Evolutionary conservation across 2,113 vertebrate genomes (phyloP).

Genomic region (Chrysochloris asiatica): DNA sequence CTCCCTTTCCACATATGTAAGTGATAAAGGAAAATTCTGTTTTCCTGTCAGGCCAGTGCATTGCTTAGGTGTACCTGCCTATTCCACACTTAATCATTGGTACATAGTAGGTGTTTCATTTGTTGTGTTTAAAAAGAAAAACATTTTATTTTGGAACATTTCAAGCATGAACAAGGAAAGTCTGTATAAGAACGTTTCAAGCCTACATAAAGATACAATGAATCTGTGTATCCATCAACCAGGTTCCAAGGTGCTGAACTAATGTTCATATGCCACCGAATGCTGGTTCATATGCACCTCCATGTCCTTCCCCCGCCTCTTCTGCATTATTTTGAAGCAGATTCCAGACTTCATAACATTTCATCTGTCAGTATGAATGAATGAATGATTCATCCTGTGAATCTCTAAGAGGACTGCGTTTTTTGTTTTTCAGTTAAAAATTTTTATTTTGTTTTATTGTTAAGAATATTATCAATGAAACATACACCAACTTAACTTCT

Average conservation of each 20-base stretch:
- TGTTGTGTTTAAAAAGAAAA: slow-evolving; percentile 10
- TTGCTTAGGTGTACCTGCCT: background rate
- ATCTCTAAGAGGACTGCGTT: background rate
- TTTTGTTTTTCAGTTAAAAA: too few relatives aligned
- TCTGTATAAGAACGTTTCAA: background rate
- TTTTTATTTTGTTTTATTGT: too few relatives aligned
- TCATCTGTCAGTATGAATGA: slow-evolving; percentile 14
- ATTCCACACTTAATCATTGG: background rate
- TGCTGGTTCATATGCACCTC: background rate
- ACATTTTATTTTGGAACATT: slow-evolving; percentile 30
- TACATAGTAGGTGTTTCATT: background rate
- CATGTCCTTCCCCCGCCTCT: background rate
- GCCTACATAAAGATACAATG: background rate
- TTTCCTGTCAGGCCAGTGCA: slow-evolving; percentile 17
- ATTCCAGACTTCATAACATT: slow-evolving; percentile 22
- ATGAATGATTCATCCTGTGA: background rate
- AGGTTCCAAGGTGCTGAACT: background rate
- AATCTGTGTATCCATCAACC: background rate
- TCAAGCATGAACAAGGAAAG: background rate
- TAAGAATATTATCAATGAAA: too few relatives aligned
- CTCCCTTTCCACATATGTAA: slow-evolving; percentile 40
- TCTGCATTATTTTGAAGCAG: slow-evolving; percentile 42
- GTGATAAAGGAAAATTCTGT: slow-evolving; percentile 29
- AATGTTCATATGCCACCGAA: background rate
- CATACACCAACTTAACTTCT: too few relatives aligned